Conservation (phyloP, 1,140 invertebrate genomes). For the Ceratosolen solmsi region DNA sequence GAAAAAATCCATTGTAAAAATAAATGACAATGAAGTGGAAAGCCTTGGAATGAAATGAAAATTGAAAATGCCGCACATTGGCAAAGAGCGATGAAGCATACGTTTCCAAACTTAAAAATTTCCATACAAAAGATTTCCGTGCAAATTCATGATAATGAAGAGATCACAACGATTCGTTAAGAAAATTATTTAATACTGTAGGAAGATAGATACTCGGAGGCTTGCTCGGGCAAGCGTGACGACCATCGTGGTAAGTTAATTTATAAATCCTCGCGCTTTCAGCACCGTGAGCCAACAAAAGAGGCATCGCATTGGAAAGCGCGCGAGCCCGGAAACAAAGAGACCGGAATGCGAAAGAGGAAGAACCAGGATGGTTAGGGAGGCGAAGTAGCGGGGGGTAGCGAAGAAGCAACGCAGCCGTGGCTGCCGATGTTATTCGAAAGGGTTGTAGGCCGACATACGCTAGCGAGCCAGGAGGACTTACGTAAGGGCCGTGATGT, state of each 20-base stretch:
- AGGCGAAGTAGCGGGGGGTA: too few species aligned
- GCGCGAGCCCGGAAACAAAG: not conserved
- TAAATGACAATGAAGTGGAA: too few species aligned
- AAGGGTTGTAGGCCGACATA: constrained; percentile 2
- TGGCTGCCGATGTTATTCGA: too few species aligned
- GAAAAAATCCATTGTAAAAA: too few species aligned
- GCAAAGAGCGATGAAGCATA: not conserved
- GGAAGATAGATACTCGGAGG: not conserved
- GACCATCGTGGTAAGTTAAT: not conserved
- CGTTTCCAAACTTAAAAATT: not conserved
- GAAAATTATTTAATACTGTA: not conserved
- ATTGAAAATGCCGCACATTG: too few species aligned
- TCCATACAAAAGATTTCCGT: constrained; percentile 19
- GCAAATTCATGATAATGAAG: constrained; percentile 11
- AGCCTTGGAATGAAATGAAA: too few species aligned
- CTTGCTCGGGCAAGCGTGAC: not conserved
- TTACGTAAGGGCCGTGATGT: not conserved
- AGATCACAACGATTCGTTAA: not conserved
- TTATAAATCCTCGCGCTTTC: too few species aligned
- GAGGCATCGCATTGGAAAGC: not conserved
- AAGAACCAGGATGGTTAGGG: not conserved
- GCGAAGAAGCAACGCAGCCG: too few species aligned
- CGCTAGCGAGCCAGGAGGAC: not conserved
- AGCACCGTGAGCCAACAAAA: not conserved
- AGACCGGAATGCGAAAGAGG: not conserved